These are phyloP conservation scores for Anthopleura xanthogrammica DNA, from an alignment of 92 coral and sea anemone genomes.

Conservation along the genomic window DNA sequence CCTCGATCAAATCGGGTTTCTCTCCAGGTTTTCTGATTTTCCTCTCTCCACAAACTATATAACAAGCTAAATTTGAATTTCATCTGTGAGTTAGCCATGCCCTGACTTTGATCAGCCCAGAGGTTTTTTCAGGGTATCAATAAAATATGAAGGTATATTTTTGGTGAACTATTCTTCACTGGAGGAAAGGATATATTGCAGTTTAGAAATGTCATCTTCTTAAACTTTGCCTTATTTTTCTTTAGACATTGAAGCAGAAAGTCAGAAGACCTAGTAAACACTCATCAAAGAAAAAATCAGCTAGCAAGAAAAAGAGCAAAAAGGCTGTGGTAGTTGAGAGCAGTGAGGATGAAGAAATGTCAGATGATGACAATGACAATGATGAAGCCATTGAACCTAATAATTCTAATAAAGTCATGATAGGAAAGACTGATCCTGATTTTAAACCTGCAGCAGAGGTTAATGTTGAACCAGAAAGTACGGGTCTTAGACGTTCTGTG, in stretches of 20 bases:
- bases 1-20: too few relatives aligned
- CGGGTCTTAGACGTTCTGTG: slow-evolving; percentile 46
- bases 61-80: too few relatives aligned
- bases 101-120: too few relatives aligned
- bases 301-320: slow-evolving; percentile 19
- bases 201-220: too few relatives aligned
- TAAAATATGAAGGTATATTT: too few relatives aligned
- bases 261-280: slow-evolving; percentile 17
- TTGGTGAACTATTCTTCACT: too few relatives aligned
- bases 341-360: slow-evolving; percentile 10
- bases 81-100: too few relatives aligned
- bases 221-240: background rate
- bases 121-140: too few relatives aligned
- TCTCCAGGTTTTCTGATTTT: too few relatives aligned
- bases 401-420: slow-evolving; percentile 37
- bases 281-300: slow-evolving; percentile 11
- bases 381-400: slow-evolving; percentile 8
- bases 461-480: slow-evolving; percentile 7
- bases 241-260: slow-evolving; percentile 33
- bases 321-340: slow-evolving; percentile 13
- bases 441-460: slow-evolving; percentile 39
- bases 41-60: too few relatives aligned
- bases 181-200: too few relatives aligned
- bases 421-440: slow-evolving; percentile 66
- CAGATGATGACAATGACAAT: slow-evolving; percentile 22